Conservation (phyloP, 2,113 vertebrate genomes). For the Raja brachyura region DNA sequence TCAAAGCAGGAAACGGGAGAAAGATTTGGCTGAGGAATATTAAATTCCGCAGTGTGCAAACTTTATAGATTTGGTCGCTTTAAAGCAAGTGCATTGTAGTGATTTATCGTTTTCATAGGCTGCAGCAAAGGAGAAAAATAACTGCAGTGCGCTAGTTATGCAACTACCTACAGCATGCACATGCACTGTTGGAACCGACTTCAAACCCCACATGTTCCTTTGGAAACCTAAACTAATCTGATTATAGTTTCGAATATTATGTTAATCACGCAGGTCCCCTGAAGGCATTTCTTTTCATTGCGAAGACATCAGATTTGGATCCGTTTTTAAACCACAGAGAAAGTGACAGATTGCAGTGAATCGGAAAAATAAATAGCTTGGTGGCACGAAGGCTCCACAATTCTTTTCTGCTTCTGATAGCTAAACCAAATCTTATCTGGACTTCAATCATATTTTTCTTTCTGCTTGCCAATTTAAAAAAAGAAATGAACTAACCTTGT, state of each 20-base stretch:
- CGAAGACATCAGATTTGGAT: neutral
- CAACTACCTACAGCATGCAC: neutral
- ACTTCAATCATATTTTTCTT: no score
- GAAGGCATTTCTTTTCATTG: neutral
- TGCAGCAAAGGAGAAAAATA: no score
- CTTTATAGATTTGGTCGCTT: neutral
- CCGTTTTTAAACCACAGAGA: neutral
- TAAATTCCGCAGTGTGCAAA: neutral
- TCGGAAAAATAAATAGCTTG: neutral
- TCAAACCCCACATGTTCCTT: neutral
- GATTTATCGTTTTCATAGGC: neutral
- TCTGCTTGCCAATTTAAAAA: no score
- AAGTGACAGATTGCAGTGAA: neutral
- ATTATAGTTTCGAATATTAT: neutral
- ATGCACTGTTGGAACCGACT: neutral
- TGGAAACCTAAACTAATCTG: neutral
- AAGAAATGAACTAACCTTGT: neutral
- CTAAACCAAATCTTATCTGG: neutral
- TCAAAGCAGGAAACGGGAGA: neutral
- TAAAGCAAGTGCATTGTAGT: neutral
- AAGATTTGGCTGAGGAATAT: neutral
- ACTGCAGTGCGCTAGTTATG: slow-evolving; percentile 8
- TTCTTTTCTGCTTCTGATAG: neutral
- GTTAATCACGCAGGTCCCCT: neutral
- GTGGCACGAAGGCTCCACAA: neutral